Conservation (phyloP, 2,888 invertebrate species). For the Pecten maximus region DNA sequence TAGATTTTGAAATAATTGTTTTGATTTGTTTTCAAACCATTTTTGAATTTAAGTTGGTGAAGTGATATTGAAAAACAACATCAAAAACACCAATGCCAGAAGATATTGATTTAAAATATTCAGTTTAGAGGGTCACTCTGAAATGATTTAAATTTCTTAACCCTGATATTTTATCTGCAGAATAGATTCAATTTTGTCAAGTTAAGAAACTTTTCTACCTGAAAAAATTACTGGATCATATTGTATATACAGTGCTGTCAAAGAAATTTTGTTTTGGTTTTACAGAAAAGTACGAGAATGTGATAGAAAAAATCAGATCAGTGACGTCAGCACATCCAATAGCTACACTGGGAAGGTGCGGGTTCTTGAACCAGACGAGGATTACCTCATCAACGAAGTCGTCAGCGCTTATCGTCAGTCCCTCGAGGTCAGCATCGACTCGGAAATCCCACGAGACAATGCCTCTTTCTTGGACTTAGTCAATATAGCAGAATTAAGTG, state of each 20-base stretch:
- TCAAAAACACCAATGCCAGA: no score
- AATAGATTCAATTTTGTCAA: no score
- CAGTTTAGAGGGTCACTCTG: no score
- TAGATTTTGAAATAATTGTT: no score
- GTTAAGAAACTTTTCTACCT: no score
- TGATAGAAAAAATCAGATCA: constrained; percentile 70
- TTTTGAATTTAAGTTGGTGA: no score
- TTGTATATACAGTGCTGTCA: background rate
- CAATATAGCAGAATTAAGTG: constrained; percentile 84
- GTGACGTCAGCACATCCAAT: constrained; percentile 73
- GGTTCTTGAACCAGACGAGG: constrained; percentile 76
- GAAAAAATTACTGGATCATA: no score
- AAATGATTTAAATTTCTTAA: no score
- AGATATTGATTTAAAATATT: no score
- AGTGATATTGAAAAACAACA: no score
- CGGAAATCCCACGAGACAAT: constrained; percentile 73
- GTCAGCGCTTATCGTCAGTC: constrained; percentile 79
- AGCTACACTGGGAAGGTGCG: constrained; percentile 55
- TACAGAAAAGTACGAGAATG: constrained; percentile 73
- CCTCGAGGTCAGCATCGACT: constrained; percentile 79
- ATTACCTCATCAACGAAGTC: constrained; percentile 78
- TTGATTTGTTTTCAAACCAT: no score
- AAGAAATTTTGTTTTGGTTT: constrained; percentile 41
- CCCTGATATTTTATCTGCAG: no score
- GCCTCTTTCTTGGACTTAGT: constrained; percentile 80